Conservation (phyloP, 2,113 vertebrate species). For the Calidris pygmaea region DNA sequence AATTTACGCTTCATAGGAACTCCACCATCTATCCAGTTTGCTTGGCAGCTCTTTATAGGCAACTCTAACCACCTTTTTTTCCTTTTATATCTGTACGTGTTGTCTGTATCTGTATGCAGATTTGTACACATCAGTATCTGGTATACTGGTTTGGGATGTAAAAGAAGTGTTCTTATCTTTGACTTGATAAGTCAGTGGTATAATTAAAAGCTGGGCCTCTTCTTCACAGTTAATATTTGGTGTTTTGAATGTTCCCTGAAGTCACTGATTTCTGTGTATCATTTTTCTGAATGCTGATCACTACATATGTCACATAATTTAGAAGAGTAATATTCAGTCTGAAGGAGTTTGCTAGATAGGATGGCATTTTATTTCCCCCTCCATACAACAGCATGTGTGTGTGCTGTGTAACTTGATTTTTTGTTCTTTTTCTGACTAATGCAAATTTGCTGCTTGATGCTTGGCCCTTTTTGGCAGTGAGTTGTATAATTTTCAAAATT, state of each 20-base stretch:
- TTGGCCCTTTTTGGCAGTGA: neutral
- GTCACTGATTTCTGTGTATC: neutral
- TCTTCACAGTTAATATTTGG: neutral
- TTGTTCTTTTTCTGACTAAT: neutral
- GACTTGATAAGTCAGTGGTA: neutral
- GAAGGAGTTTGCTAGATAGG: neutral
- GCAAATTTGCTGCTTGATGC: neutral
- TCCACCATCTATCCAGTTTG: neutral
- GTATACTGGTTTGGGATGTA: neutral
- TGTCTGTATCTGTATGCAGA: rapidly evolving
- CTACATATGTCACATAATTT: neutral
- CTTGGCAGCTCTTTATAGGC: neutral
- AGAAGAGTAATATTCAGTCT: neutral
- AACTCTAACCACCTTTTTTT: neutral
- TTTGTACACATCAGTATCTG: neutral
- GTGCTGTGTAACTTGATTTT: neutral
- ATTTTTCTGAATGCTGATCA: neutral
- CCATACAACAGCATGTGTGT: neutral
- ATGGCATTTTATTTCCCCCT: neutral
- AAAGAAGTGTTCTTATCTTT: neutral
- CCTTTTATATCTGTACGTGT: neutral
- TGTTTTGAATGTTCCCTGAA: neutral
- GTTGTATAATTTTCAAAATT: neutral
- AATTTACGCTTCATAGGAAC: neutral
- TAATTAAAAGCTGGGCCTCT: neutral